phyloP scores from a whole-genome alignment of 2,113 vertebrate species.

The Oplegnathus fasciatus region DNA sequence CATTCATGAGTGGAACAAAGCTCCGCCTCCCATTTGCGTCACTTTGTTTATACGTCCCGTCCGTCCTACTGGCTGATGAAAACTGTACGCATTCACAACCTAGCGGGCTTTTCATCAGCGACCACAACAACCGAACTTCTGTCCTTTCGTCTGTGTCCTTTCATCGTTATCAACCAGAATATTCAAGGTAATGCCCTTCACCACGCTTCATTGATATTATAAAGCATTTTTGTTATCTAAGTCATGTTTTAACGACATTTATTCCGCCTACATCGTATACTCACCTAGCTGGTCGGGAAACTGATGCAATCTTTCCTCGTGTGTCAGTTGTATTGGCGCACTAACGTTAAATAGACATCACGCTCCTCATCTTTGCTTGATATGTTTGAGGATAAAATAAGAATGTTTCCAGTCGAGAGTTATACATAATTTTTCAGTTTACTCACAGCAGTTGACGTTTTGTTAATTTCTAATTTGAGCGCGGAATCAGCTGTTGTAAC shows the following conservation, averaged over 20 bases:
- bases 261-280: neutral
- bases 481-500: conserved; percentile 37
- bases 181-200: conserved; percentile 45
- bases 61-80: conserved; percentile 21
- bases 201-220: neutral
- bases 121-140: neutral
- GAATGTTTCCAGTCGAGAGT: neutral
- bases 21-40: conserved; percentile 1
- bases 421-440: neutral
- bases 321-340: conserved; percentile 15
- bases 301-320: conserved; percentile 72
- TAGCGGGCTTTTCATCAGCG: conserved; percentile 63
- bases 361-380: rapidly evolving
- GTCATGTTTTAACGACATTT: neutral
- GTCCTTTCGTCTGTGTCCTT: neutral
- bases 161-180: neutral
- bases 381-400: neutral
- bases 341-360: neutral
- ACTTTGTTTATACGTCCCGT: conserved; percentile 39
- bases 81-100: neutral
- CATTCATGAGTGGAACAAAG: conserved; percentile 41
- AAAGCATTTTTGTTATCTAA: too few relatives aligned
- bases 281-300: neutral
- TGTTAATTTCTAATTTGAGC: conserved; percentile 56
- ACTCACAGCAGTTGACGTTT: neutral